phyloP scores from a whole-genome alignment of 2,888 invertebrate genomes.

The Morpho deidamia region DNA sequence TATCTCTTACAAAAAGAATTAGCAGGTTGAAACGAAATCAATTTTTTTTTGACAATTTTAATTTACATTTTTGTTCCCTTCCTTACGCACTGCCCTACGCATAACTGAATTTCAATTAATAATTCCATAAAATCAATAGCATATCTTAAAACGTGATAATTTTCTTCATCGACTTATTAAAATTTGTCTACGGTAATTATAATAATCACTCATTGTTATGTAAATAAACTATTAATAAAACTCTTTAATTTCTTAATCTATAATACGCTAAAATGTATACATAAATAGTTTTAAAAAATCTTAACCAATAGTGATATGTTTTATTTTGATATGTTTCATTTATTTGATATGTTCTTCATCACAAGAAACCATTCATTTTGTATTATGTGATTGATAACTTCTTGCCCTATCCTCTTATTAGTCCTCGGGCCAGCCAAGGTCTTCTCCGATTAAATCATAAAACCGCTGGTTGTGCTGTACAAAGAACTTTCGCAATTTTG shows the following conservation, averaged over 20 bases:
- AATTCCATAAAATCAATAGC: constrained; percentile 13
- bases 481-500: constrained; percentile 90
- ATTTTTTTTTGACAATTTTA: constrained; percentile 22
- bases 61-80: constrained; percentile 40
- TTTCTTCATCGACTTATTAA: constrained; percentile 24
- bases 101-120: constrained; percentile 15
- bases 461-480: constrained; percentile 94
- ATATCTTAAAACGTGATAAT: constrained; percentile 22
- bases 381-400: constrained; percentile 15
- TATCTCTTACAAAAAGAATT: constrained; percentile 27
- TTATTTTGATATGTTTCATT: constrained; percentile 50
- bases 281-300: constrained; percentile 68
- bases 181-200: constrained; percentile 22
- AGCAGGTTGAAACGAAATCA: constrained; percentile 20
- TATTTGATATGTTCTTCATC: constrained; percentile 60
- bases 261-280: constrained; percentile 61
- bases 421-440: constrained; percentile 96
- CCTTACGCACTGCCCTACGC: constrained; percentile 34
- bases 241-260: constrained; percentile 44
- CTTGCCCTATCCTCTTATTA: constrained; percentile 41
- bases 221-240: constrained; percentile 39
- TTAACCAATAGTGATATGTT: constrained; percentile 64
- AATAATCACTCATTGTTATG: constrained; percentile 26
- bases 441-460: constrained; percentile 94
- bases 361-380: constrained; percentile 41